These are phyloP conservation scores for Syngnathus rostellatus DNA, from an alignment of 2,797 vertebrate genomes.

Conservation along the genomic window DNA sequence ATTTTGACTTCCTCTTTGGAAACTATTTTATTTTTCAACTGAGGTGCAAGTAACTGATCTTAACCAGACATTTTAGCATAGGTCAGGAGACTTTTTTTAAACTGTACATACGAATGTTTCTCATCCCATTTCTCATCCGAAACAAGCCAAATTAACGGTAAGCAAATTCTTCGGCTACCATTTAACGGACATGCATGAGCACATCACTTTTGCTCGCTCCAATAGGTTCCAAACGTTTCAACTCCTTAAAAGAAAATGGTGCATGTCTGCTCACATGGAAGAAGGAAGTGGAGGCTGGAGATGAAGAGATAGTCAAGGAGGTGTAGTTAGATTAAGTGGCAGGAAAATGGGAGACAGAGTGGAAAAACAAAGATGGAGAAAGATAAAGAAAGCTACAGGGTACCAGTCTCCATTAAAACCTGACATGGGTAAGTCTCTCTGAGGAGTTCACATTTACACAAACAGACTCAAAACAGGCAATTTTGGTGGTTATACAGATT, in stretches of 20 bases:
- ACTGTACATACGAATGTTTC: not conserved
- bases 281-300: slow-evolving; percentile 24
- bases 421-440: slow-evolving; percentile 26
- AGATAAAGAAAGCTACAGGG: slow-evolving; percentile 35
- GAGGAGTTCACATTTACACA: not conserved
- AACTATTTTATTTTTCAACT: no score
- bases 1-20: no score
- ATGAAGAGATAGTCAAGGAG: slow-evolving; percentile 51
- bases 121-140: not conserved
- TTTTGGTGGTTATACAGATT: not conserved
- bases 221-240: slow-evolving; percentile 62
- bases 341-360: slow-evolving; percentile 15
- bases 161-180: not conserved
- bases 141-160: not conserved
- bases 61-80: not conserved
- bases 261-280: slow-evolving; percentile 42
- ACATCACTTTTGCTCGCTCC: slow-evolving; percentile 43
- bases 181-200: not conserved
- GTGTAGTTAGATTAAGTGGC: slow-evolving; percentile 41
- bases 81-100: not conserved
- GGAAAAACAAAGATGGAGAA: slow-evolving; percentile 17
- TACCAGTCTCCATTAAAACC: slow-evolving; percentile 30
- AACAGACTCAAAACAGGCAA: not conserved
- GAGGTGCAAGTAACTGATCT: no score
- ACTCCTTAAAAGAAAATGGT: slow-evolving; percentile 57